Percentiles rank a stretch among this genome's conserved stretches.
Evolutionary conservation across 2,797 vertebrate species (phyloP).

Genomic region (Characodon lateralis): DNA sequence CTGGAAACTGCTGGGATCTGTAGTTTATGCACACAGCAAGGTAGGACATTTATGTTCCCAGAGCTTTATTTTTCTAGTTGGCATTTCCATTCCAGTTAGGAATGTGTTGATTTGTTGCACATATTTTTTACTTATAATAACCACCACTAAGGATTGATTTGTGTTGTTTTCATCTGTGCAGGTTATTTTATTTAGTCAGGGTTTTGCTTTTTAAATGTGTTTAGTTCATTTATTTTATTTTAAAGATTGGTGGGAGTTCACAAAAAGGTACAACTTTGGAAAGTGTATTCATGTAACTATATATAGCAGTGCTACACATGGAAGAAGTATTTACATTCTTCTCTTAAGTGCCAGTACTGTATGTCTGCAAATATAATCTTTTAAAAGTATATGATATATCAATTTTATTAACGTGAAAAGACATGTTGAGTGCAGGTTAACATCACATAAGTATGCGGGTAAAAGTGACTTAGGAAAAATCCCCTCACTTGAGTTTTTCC

Average conservation of each 20-base stretch:
- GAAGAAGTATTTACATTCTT: slow-evolving; percentile 2
- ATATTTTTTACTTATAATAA: neutral
- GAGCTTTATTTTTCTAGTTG: too few species aligned
- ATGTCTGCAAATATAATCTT: slow-evolving; percentile 1
- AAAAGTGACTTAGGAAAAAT: neutral
- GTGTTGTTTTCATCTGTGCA: neutral
- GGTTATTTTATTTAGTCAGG: neutral
- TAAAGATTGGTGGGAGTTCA: neutral
- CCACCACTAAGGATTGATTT: neutral
- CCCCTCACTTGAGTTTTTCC: neutral
- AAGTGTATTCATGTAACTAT: neutral
- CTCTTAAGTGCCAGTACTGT: neutral
- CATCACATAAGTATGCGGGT: neutral
- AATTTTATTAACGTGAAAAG: slow-evolving; percentile 8
- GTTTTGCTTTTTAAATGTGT: neutral
- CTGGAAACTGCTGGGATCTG: slow-evolving; percentile 97
- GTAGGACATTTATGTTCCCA: slow-evolving; percentile 64
- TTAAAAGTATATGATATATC: neutral
- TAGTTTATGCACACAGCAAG: slow-evolving; percentile 98
- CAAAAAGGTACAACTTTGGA: neutral
- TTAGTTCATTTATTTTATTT: neutral
- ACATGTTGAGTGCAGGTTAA: neutral
- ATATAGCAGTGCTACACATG: neutral
- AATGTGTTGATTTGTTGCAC: neutral
- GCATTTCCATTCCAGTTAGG: neutral